A percentile compares a stretch with the other conserved stretches of the same genome.
Evolutionary conservation across 2,888 invertebrate genomes (phyloP).

Genomic region (Lottia scabra): DNA sequence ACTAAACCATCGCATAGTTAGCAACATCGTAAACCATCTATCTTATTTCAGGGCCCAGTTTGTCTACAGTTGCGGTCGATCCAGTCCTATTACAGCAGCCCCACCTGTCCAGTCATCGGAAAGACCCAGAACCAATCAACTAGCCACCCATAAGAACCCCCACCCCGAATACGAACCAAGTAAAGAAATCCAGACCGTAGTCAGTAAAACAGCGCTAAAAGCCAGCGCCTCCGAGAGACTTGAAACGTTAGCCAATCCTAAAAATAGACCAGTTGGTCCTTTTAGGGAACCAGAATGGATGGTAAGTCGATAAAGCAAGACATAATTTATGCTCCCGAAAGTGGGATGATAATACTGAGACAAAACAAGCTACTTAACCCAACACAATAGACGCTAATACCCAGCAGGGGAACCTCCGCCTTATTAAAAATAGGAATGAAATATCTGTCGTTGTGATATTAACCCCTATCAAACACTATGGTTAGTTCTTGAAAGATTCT

Average conservation of each 20-base stretch:
- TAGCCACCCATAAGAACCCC: constrained; percentile 39
- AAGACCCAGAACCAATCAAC: constrained; percentile 32
- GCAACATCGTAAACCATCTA: no score
- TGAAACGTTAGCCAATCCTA: constrained; percentile 49
- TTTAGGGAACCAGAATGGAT: constrained; percentile 59
- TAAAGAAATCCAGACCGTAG: constrained; percentile 45
- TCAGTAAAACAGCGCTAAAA: constrained; percentile 42
- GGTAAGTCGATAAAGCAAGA: constrained; percentile 35
- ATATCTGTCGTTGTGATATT: no score
- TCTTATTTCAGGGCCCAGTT: constrained; percentile 46
- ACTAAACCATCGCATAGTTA: no score
- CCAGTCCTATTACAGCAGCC: constrained; percentile 54
- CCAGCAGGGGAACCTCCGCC: no score
- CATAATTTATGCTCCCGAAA: no score
- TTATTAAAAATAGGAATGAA: no score
- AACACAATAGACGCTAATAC: no score
- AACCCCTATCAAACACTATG: no score
- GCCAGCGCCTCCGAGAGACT: constrained; percentile 45
- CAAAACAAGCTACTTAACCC: no score
- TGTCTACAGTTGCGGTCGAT: constrained; percentile 60
- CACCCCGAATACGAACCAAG: constrained; percentile 44
- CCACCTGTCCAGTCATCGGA: constrained; percentile 27
- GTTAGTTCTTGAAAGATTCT: no score
- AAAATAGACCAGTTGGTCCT: constrained; percentile 51
- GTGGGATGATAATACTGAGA: no score